Evolutionary conservation across 2,113 vertebrate genomes (phyloP), one percentile per base, ranked within the genome.

Genomic region (Ranitomeya variabilis): DNA sequence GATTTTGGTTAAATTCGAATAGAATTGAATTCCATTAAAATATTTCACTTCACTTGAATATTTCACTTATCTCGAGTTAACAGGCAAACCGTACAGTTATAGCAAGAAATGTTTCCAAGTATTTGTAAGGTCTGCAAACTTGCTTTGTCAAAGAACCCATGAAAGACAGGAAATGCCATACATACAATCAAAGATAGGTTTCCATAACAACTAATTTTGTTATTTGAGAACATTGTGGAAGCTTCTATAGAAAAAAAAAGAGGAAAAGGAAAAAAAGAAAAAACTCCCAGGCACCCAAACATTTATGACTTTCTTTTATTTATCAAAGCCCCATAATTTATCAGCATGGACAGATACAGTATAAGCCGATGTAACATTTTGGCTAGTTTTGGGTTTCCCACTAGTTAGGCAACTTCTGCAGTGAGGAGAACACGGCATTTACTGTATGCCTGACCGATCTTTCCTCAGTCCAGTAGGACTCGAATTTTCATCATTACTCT

Each of bases 101-200:
- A 23, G 80, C 62, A 81, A 59, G 9, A 81, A 81, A 55, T 16
- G 10, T n/a, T 52, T 67, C 19, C 45, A 55, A 82, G 57, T 13
- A 23, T 26, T 23, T 16, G 13, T 84, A 69, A n/a, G 55, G 19
- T 84, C 10, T 31, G 62, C 51, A 80, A 80, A 55, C 45, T 67
- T 87, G 15, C 62, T 66, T 67, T 8, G n/a, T 51, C 55, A 1
- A 78, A 21, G 12, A 80, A 26, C 45, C 74, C 26, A 62, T 82
- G 87, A 84, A 89, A 78, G 60, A 52, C 87, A 89, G 87, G 87
- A 89, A 89, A 83, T 89, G 81, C 87, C 87, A 85, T 73, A 67
- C 76, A 64, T 79, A 69, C 52, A 78, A 69, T 74, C 59, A 54
- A 84, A 54, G 26, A 55, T n/a, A 59, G 52, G 74, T 85, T 79